phyloP scores from a whole-genome alignment of 2,888 invertebrate genomes.

The Lapara coniferarum region DNA sequence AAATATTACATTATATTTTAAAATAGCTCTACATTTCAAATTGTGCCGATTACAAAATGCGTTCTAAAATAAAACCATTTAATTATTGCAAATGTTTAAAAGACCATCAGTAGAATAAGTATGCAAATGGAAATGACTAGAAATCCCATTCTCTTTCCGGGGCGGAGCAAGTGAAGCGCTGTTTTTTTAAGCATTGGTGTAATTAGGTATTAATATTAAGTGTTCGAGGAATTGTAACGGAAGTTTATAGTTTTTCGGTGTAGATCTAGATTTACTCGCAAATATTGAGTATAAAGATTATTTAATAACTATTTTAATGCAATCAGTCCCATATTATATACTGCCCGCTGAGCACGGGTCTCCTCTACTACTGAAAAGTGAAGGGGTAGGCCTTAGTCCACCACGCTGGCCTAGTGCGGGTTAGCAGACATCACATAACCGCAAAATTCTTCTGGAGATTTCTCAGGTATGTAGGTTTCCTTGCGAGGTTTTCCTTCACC shows the following conservation, averaged over 20 bases:
- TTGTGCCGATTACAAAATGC: background rate
- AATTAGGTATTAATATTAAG: slow-evolving; percentile 8
- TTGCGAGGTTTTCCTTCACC: no score
- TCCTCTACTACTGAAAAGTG: no score
- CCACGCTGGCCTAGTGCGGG: no score
- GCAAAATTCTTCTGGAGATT: no score
- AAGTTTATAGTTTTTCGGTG: background rate
- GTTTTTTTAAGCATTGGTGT: slow-evolving; percentile 5
- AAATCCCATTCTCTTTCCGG: slow-evolving; percentile 1
- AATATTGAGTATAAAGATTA: background rate
- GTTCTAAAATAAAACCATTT: background rate
- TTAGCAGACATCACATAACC: no score
- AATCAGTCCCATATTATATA: no score
- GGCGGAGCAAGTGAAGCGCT: background rate
- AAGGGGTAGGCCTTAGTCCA: no score
- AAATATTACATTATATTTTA: no score
- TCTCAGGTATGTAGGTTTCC: no score
- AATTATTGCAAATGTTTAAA: background rate
- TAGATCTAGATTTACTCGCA: background rate
- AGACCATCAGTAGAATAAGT: background rate
- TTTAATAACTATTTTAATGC: no score
- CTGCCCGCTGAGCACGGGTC: no score
- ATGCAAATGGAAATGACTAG: slow-evolving; percentile 6
- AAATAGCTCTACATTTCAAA: no score
- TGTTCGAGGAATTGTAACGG: background rate